Evolutionary conservation across 2,888 invertebrate genomes (phyloP).

Genomic region (Palloptera scutellata): DNA sequence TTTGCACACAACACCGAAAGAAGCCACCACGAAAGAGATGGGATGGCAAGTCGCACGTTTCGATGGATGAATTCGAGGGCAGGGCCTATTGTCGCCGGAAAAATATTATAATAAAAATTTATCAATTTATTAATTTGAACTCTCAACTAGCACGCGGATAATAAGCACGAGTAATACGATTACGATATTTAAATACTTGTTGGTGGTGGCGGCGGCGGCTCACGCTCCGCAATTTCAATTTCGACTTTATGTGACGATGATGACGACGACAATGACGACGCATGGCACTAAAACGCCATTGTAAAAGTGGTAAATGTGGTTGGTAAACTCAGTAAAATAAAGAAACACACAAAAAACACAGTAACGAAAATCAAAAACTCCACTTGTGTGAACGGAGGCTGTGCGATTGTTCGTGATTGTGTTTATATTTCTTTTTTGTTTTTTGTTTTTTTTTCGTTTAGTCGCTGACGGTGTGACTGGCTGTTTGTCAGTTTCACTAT

Average conservation of each 20-base stretch:
- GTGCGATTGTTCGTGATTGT: conserved; percentile 51
- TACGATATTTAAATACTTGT: neutral
- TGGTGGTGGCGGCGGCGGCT: conserved; percentile 35
- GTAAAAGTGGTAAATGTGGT: conserved; percentile 46
- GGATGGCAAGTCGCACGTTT: no score
- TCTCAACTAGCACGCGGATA: neutral
- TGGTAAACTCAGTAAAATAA: neutral
- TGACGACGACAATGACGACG: conserved; percentile 60
- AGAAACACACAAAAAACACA: neutral
- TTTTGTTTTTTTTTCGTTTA: neutral
- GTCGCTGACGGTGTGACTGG: conserved; percentile 1
- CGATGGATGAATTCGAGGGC: no score
- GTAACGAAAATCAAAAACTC: neutral
- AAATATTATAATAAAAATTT: no score
- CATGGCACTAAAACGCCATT: conserved; percentile 57
- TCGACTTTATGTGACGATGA: conserved; percentile 59
- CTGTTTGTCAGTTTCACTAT: neutral
- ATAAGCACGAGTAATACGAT: neutral
- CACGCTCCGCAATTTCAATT: conserved; percentile 57
- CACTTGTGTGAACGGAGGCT: conserved; percentile 35
- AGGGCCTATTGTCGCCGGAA: no score
- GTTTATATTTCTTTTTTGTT: conserved; percentile 15
- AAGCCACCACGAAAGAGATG: neutral
- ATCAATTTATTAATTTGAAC: no score
- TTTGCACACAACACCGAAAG: neutral